Evolutionary conservation across 2,888 invertebrate species (phyloP), one percentile per base, ranked within the genome.

Genomic region (Papilio gigon): DNA sequence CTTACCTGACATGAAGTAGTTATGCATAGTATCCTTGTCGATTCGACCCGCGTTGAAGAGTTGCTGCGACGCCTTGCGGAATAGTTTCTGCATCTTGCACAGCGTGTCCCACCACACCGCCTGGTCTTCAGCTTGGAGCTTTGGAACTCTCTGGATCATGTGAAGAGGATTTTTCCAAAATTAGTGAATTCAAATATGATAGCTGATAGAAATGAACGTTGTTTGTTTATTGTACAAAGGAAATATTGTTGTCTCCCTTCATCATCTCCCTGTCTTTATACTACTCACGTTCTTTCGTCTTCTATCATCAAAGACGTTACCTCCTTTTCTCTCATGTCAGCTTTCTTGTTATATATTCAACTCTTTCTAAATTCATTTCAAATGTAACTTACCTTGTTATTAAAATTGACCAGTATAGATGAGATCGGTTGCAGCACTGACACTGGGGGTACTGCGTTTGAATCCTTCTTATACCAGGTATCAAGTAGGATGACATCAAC

Each of bases 91-190:
- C 95, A 99, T 97, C 86, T 98, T 98, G 44, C 95, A 95, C 69
- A 99, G 94, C 0, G 98, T 98, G 80, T 98, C 98, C 99, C 99
- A 99, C 99, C 99, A 99, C 27, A 97, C 95, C 0, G 96, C 97
- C 83, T 99, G 98, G 84, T 99, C 99, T 82, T 98, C 98, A 6
- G 97, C 97, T 93, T 99, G 98, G 30, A 98, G 91, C 86, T 98
- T 98, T 0, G 98, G 98, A 59, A 98, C 97, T 75, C 98, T 94
- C 97, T 98, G 82, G 0, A 79, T 81, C n/a, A 20, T 25, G 20
- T 17, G 42, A n/a, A n/a, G n/a, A n/a, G n/a, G n/a, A n/a, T n/a
- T n/a, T n/a, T n/a, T n/a, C n/a, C n/a, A n/a, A n/a, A n/a, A n/a
- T n/a, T n/a, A n/a, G n/a, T n/a, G n/a, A n/a, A n/a, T n/a, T n/a